Evolutionary conservation across 2,113 vertebrate species (phyloP), one percentile per base, ranked within the genome.

Genomic region (Hippopotamus amphibius): DNA sequence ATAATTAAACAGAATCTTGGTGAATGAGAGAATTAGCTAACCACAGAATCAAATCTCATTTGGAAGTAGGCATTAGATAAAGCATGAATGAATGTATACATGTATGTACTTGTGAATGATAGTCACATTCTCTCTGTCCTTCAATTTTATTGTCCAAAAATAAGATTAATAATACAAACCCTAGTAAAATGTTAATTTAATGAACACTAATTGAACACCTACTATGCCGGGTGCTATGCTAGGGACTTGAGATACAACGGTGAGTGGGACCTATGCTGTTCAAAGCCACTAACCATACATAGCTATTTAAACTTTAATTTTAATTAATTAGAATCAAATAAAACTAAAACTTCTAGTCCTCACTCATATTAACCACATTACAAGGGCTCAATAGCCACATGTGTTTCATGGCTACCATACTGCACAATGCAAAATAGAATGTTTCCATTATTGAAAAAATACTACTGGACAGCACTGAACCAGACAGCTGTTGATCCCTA

Each of bases 61-160:
- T 93, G 26, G 24, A 89, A 96, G 14, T 37, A 59, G 33, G 7
- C 61, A 89, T 72, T 74, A 86, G 11, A 37, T 65, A 50, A 69
- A 65, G 43, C 43, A 66, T 43, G 11, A 63, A 55, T 77, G 24
- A 91, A 90, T 66, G 12, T 55, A 72, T 37, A 33, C 46, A 80
- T 55, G 6, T 26, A 66, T 65, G 2, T 16, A 83, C 10, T 84
- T 95, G 61, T 77, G 26, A 92, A 65, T 88, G 33, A 77, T 26
- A 2, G 61, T 71, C 33, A 84, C 43, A 48, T 65, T 95, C 76
- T 91, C 55, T 76, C 53, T 92, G 21, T 55, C 43, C 69, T 79
- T 84, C 55, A n/a, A 30, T 65, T 88, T 88, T 63, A 95, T 71
- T 76, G 77, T 48, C 50, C 16, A 76, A 83, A 94, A 92, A 30